Conservation (phyloP, 2,797 vertebrate species). For the Coreius guichenoti region DNA sequence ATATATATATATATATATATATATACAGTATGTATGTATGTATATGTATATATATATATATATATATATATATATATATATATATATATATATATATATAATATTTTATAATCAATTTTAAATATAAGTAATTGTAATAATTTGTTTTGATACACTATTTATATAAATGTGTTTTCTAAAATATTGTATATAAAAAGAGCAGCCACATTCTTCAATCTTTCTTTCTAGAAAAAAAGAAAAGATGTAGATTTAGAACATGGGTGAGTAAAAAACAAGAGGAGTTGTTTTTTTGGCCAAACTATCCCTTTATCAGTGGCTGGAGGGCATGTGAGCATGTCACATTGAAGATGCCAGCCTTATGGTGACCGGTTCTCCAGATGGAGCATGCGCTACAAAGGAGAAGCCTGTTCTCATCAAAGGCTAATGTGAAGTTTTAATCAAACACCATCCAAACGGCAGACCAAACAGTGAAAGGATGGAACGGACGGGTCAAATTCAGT, state of each 20-base stretch:
- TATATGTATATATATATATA: too few relatives aligned
- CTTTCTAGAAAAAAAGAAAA: neutral
- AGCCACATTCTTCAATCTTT: neutral
- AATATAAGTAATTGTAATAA: neutral
- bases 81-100: too few relatives aligned
- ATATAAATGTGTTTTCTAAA: too few relatives aligned
- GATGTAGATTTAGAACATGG: neutral
- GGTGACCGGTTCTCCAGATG: constrained; percentile 42
- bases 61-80: too few relatives aligned
- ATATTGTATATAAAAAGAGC: too few relatives aligned
- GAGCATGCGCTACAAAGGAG: constrained; percentile 32
- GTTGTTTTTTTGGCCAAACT: neutral
- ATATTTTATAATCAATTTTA: too few relatives aligned
- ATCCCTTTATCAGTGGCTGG: neutral
- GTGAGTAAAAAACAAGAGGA: too few relatives aligned
- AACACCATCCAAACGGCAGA: constrained; percentile 22
- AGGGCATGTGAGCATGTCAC: constrained; percentile 36
- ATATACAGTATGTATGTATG: too few relatives aligned
- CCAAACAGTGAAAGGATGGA: constrained; percentile 44
- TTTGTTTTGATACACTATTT: too few relatives aligned
- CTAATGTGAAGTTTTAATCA: constrained; percentile 45
- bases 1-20: too few relatives aligned
- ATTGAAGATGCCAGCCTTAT: constrained; percentile 45
- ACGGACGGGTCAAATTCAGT: constrained; percentile 57
- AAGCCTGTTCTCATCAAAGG: constrained; percentile 24